phyloP scores from a whole-genome alignment of 2,113 vertebrate species.

The Cololabis saira region DNA sequence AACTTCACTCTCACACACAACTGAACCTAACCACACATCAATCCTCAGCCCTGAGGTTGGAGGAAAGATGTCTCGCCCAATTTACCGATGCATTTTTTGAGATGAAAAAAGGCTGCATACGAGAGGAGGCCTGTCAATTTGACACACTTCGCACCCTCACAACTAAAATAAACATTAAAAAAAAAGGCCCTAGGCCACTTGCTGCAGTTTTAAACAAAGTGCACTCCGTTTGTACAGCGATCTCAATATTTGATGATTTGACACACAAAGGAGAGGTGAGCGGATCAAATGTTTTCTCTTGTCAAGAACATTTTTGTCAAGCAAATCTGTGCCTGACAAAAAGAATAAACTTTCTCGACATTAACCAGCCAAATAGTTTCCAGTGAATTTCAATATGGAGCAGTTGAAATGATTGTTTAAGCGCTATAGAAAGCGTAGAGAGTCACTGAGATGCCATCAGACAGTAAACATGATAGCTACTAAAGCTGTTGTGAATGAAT shows the following conservation, averaged over 20 bases:
- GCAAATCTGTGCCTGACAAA: conserved; percentile 7
- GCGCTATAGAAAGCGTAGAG: neutral
- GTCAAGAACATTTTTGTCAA: conserved; percentile 17
- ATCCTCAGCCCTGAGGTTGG: conserved; percentile 54
- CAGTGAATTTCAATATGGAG: conserved; percentile 1
- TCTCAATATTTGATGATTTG: conserved; percentile 44
- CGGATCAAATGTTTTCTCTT: conserved; percentile 16
- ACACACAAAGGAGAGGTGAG: conserved; percentile 25
- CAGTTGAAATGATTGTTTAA: neutral
- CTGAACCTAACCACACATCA: conserved; percentile 51
- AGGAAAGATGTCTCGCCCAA: conserved; percentile 63
- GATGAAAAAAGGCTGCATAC: conserved; percentile 51
- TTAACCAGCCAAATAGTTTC: neutral
- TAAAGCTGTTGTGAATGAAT: too few relatives aligned
- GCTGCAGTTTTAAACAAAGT: conserved; percentile 36
- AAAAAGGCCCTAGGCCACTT: conserved; percentile 41
- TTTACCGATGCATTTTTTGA: conserved; percentile 53
- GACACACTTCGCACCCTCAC: conserved; percentile 37
- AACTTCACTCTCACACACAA: conserved; percentile 25
- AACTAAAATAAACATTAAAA: conserved; percentile 58
- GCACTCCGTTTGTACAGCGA: conserved; percentile 13
- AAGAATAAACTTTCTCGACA: neutral
- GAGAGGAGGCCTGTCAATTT: conserved; percentile 59
- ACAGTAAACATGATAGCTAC: neutral
- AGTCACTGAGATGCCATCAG: neutral